phyloP scores from a whole-genome alignment of 2,797 vertebrate species.

The Dendrocincla tyrannina region DNA sequence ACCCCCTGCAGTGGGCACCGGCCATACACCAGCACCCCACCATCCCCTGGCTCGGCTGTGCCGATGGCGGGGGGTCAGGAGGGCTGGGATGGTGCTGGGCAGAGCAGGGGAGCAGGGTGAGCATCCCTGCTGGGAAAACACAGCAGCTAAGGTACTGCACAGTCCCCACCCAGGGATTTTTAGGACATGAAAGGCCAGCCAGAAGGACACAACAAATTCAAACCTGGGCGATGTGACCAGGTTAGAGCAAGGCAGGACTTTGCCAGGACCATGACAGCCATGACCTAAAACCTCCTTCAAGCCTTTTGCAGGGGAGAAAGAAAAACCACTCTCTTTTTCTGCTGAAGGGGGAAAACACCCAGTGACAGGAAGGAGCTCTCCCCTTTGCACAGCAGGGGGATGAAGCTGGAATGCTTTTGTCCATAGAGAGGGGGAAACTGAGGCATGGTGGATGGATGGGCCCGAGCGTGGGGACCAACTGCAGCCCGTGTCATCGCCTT shows the following conservation, averaged over 20 bases:
- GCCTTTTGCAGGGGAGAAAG: neutral
- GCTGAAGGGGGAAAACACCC: neutral
- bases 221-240: neutral
- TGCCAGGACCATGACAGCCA: neutral
- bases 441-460: neutral
- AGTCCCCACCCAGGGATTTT: accelerated
- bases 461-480: accelerated
- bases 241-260: neutral
- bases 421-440: neutral
- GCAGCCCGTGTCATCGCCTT: neutral
- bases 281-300: neutral
- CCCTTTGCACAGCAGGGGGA: accelerated
- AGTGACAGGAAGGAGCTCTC: neutral
- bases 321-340: neutral
- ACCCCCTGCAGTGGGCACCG: neutral
- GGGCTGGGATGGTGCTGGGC: neutral
- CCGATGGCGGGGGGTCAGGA: accelerated
- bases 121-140: neutral
- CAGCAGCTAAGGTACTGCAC: accelerated
- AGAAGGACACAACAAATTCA: neutral
- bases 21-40: accelerated
- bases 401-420: neutral
- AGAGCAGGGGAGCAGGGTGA: neutral
- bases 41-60: accelerated
- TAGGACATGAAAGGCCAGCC: neutral